A percentile compares a stretch with the other conserved stretches of the same genome.
Conservation (phyloP, 2,113 vertebrate genomes). For the Grus americana region DNA sequence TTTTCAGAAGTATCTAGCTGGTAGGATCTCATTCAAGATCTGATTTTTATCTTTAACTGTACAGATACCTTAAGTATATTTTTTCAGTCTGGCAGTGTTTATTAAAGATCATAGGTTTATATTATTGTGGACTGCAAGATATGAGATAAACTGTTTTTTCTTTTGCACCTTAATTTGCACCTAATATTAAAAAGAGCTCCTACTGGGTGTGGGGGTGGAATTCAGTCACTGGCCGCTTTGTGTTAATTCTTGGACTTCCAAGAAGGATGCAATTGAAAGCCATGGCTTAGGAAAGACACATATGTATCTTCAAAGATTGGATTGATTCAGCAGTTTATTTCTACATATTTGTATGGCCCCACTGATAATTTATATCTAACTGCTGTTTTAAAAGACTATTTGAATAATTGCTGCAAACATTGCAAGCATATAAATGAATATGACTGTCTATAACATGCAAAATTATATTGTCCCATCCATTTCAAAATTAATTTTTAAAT, state of each 20-base stretch:
- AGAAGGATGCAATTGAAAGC: neutral
- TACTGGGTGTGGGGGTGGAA: neutral
- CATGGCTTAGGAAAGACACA: neutral
- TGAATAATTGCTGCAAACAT: neutral
- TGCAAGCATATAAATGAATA: neutral
- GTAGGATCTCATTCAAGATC: neutral
- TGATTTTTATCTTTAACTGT: neutral
- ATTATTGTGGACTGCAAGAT: neutral
- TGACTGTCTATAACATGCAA: neutral
- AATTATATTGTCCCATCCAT: neutral
- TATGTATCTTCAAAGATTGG: neutral
- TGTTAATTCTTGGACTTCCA: neutral
- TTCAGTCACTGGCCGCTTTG: neutral
- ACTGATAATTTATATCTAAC: neutral
- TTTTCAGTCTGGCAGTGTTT: neutral
- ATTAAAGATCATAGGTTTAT: neutral
- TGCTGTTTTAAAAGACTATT: neutral
- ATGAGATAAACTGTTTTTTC: neutral
- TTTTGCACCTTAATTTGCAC: neutral
- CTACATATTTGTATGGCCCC: neutral
- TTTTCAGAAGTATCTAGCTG: neutral
- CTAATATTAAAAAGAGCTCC: neutral
- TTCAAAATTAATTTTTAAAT: neutral
- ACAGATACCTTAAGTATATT: neutral
- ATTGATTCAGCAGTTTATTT: neutral